These are phyloP conservation scores for Coregonus clupeaformis DNA, from an alignment of 2,113 vertebrate species.

Conservation along the genomic window DNA sequence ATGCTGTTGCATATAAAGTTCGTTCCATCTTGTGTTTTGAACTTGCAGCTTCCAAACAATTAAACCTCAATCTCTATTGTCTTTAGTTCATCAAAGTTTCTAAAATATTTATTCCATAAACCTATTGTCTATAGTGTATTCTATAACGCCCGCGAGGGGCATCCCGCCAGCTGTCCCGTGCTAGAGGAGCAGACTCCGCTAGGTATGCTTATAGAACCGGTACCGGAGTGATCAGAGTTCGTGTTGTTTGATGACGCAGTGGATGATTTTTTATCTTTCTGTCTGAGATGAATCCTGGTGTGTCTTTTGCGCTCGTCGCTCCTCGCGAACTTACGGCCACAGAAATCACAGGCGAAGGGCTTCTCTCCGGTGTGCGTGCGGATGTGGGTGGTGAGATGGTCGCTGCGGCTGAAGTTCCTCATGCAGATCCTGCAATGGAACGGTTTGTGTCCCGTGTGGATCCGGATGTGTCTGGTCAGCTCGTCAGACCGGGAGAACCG, in stretches of 20 bases:
- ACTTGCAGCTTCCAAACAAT: not conserved
- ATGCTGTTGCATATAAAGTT: not conserved
- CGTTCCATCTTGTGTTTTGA: not conserved
- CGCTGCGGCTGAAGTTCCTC: constrained; percentile 95
- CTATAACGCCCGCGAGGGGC: constrained; percentile 57
- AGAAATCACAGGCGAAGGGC: constrained; percentile 94
- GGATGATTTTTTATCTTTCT: constrained; percentile 89
- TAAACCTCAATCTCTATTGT: not conserved
- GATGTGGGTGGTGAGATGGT: constrained; percentile 95
- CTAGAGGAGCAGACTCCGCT: constrained; percentile 22
- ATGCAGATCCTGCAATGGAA: constrained; percentile 97
- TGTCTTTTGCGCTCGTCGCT: constrained; percentile 94
- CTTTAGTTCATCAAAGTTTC: constrained; percentile 20
- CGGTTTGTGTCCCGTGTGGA: constrained; percentile 95
- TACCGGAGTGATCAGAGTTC: constrained; percentile 1
- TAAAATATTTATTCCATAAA: constrained; percentile 2
- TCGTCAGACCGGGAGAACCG: constrained; percentile 94
- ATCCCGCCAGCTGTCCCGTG: constrained; percentile 60
- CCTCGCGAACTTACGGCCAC: constrained; percentile 91
- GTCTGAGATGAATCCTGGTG: constrained; percentile 95
- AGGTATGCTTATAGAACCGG: not conserved
- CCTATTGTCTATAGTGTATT: not conserved
- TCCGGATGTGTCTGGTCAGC: constrained; percentile 90
- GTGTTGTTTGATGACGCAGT: constrained; percentile 58
- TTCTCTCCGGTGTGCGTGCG: constrained; percentile 96